Evolutionary conservation across 2,888 invertebrate genomes (phyloP).

Genomic region (Hoplodrina ambigua): DNA sequence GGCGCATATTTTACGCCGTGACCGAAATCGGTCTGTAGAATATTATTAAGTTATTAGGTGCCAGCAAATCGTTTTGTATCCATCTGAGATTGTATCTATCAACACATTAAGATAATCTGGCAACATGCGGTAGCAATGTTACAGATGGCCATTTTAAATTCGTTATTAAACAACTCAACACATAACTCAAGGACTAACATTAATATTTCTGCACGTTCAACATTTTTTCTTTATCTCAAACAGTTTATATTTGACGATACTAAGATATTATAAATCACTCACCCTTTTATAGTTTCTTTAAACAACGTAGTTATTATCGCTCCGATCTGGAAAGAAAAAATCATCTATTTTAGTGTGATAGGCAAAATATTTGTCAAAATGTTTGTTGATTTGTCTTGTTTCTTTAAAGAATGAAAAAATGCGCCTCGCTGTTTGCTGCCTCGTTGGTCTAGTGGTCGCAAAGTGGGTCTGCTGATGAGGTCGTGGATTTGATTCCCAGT

Average conservation of each 20-base stretch:
- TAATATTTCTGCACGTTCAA: conserved; percentile 18
- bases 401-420: background rate
- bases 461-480: too few species aligned
- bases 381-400: background rate
- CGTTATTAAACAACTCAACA: conserved; percentile 31
- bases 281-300: conserved; percentile 43
- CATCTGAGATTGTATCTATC: conserved; percentile 15
- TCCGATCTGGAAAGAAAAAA: conserved; percentile 52
- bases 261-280: conserved; percentile 44
- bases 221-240: conserved; percentile 17
- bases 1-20: too few species aligned
- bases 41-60: too few species aligned
- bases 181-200: conserved; percentile 29
- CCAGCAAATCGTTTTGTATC: background rate
- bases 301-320: conserved; percentile 32
- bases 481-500: too few species aligned
- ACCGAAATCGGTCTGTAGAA: too few species aligned
- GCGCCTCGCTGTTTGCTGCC: too few species aligned
- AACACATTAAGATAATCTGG: conserved; percentile 2
- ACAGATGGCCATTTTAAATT: conserved; percentile 38
- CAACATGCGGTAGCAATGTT: conserved; percentile 30
- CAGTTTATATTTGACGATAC: conserved; percentile 14
- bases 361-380: background rate
- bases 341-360: conserved; percentile 7
- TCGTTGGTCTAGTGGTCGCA: too few species aligned